These are phyloP conservation scores for Tetragnatha versicolor DNA, from an alignment of 1,140 invertebrate genomes.

Conservation along the genomic window DNA sequence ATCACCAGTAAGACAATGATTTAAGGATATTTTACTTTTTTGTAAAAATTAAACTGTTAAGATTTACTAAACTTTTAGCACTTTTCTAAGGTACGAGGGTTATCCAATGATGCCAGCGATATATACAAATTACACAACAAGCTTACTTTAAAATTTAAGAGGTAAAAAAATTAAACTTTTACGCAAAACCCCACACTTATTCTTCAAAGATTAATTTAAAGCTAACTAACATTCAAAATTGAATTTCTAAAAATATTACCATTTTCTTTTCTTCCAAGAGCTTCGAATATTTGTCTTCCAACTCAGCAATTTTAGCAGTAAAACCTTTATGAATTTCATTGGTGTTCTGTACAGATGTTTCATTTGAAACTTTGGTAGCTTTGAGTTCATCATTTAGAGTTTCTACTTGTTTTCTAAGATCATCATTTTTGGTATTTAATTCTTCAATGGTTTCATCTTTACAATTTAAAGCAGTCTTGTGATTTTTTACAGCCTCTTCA, in stretches of 20 bases:
- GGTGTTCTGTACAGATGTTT: background rate
- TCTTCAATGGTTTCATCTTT: slow-evolving; percentile 23
- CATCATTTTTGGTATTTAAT: background rate
- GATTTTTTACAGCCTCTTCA: background rate
- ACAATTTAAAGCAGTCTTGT: slow-evolving; percentile 9
- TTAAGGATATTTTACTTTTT: too few relatives aligned
- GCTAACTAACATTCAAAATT: too few relatives aligned
- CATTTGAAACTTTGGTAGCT: background rate
- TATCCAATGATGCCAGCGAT: too few relatives aligned
- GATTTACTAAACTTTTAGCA: too few relatives aligned
- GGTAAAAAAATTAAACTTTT: background rate
- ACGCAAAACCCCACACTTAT: background rate
- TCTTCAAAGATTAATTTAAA: too few relatives aligned
- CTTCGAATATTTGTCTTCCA: slow-evolving; percentile 57
- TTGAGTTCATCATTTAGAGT: background rate
- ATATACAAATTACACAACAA: too few relatives aligned
- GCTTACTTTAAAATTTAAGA: too few relatives aligned
- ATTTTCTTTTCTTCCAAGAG: slow-evolving; percentile 40
- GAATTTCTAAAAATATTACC: slow-evolving; percentile 30
- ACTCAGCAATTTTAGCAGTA: slow-evolving; percentile 34
- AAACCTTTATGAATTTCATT: slow-evolving; percentile 4
- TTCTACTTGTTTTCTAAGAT: slow-evolving; percentile 20
- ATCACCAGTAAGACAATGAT: too few relatives aligned
- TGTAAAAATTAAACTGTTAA: too few relatives aligned
- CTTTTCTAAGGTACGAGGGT: too few relatives aligned